Conservation (phyloP, 2,113 vertebrate species). For the Ceyx cyanopectus region DNA sequence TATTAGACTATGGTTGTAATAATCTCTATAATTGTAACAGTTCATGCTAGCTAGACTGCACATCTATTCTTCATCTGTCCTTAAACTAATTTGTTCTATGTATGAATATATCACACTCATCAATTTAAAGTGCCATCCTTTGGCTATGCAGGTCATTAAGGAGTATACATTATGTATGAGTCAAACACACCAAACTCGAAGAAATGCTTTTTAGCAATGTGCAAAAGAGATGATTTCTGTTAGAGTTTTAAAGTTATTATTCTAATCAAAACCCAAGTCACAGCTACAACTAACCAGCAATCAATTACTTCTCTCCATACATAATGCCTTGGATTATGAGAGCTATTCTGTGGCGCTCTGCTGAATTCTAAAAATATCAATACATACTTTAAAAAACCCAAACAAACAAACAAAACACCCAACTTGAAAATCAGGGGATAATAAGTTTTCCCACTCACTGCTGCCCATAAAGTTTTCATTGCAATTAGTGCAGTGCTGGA, state of each 20-base stretch:
- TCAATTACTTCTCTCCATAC: conserved; percentile 44
- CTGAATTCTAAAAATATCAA: conserved; percentile 25
- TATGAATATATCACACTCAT: conserved; percentile 80
- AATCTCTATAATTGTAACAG: conserved; percentile 77
- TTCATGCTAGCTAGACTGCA: conserved; percentile 74
- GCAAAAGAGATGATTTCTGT: conserved; percentile 56
- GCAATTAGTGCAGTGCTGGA: neutral
- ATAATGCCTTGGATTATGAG: neutral
- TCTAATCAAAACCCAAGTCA: conserved; percentile 59
- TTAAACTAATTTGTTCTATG: conserved; percentile 78
- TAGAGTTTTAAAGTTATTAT: conserved; percentile 26
- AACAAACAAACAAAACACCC: neutral
- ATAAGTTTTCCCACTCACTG: neutral
- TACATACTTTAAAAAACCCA: neutral
- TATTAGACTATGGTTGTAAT: conserved; percentile 72
- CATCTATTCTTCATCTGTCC: conserved; percentile 79
- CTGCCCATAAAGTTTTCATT: neutral
- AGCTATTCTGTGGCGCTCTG: neutral
- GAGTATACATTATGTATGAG: conserved; percentile 78
- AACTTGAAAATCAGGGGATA: neutral
- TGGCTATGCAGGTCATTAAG: conserved; percentile 75
- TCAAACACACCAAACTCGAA: conserved; percentile 64
- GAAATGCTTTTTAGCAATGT: conserved; percentile 59
- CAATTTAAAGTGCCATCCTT: conserved; percentile 79
- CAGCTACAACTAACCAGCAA: conserved; percentile 55